Evolutionary conservation across 2,113 vertebrate species (phyloP).

Genomic region (Riparia riparia): DNA sequence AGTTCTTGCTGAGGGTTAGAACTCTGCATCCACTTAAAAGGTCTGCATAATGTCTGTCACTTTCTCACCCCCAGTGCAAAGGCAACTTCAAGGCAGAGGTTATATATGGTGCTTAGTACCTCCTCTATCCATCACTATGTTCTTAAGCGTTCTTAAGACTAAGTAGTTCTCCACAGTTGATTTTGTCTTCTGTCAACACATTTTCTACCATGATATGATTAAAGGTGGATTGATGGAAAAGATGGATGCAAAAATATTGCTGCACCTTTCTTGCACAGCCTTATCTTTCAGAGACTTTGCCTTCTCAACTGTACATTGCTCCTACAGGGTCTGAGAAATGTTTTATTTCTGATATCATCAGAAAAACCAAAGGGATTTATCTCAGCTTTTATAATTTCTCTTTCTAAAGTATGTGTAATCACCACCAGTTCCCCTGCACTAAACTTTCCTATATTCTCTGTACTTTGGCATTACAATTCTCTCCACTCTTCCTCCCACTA

Average conservation of each 20-base stretch:
- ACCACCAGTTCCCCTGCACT: not conserved
- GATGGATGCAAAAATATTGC: not conserved
- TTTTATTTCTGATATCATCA: not conserved
- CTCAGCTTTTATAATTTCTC: not conserved
- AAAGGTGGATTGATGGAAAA: accelerated
- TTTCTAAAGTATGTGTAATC: not conserved
- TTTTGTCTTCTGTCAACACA: not conserved
- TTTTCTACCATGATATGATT: not conserved
- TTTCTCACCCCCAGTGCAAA: not conserved
- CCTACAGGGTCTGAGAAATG: not conserved
- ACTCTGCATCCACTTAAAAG: not conserved
- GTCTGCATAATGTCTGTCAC: too few relatives aligned
- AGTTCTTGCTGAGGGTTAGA: not conserved
- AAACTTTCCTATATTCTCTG: not conserved
- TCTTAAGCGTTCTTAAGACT: not conserved
- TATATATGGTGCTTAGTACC: too few relatives aligned
- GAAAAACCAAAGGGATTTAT: not conserved
- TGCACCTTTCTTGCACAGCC: not conserved
- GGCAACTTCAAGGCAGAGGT: not conserved
- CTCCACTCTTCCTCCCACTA: not conserved
- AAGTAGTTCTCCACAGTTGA: not conserved
- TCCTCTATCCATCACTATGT: not conserved
- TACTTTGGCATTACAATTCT: not conserved
- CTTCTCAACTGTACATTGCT: not conserved
- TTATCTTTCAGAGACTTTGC: not conserved